Percentiles rank a stretch among this genome's conserved stretches.
Evolutionary conservation across 2,888 invertebrate genomes (phyloP).

Genomic region (Hirtodrosophila cameraria): DNA sequence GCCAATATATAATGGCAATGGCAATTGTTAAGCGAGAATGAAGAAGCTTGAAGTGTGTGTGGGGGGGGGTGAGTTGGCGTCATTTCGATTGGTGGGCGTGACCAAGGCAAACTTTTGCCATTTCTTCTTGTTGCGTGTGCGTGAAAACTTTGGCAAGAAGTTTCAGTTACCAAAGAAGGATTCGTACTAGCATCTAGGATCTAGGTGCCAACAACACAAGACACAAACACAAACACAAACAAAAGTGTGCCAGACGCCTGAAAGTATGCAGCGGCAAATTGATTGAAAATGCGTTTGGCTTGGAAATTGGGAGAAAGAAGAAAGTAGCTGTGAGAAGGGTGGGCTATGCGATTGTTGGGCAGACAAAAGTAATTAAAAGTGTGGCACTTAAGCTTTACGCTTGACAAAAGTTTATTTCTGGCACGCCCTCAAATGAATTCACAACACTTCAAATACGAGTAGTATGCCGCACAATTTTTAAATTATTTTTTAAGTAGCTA

Average conservation of each 20-base stretch:
- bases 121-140: conserved; percentile 68
- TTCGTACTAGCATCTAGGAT: conserved; percentile 5
- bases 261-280: conserved; percentile 62
- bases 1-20: conserved; percentile 61
- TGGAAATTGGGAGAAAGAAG: background rate
- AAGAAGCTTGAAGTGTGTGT: too few relatives aligned
- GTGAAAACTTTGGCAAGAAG: conserved; percentile 48
- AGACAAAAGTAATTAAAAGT: conserved; percentile 77
- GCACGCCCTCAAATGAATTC: conserved; percentile 24
- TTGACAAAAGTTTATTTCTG: conserved; percentile 70
- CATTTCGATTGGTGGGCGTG: conserved; percentile 63
- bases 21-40: too few relatives aligned
- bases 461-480: conserved; percentile 8
- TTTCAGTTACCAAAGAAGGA: conserved; percentile 45
- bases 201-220: conserved; percentile 54
- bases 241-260: conserved; percentile 43
- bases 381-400: conserved; percentile 72
- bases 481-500: conserved; percentile 57
- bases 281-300: conserved; percentile 67
- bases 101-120: conserved; percentile 56
- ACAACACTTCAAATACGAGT: conserved; percentile 9
- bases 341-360: conserved; percentile 21
- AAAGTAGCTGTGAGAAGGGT: background rate
- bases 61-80: too few relatives aligned
- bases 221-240: conserved; percentile 52